Percentiles rank a stretch among this genome's conserved stretches.
Evolutionary conservation across 2,113 vertebrate species (phyloP).

Genomic region (Dicaeum eximium): DNA sequence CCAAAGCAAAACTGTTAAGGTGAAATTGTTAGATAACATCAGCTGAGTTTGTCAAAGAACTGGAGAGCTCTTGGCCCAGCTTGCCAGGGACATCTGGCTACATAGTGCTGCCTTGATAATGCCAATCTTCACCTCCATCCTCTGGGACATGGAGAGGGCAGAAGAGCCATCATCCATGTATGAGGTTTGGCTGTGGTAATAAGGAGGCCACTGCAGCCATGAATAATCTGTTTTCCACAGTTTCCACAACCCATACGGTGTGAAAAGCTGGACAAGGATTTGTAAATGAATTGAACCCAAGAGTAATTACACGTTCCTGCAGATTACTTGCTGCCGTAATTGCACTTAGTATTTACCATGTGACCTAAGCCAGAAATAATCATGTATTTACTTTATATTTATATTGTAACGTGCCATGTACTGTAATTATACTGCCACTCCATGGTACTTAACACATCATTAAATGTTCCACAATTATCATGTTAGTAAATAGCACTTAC

Average conservation of each 20-base stretch:
- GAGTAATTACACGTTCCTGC: slow-evolving; percentile 68
- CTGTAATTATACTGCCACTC: slow-evolving; percentile 72
- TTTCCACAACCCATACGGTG: slow-evolving; percentile 3
- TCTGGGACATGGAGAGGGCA: neutral
- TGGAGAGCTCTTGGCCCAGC: neutral
- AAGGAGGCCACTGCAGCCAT: neutral
- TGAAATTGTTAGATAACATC: neutral
- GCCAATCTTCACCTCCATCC: neutral
- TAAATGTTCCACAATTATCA: slow-evolving; percentile 68
- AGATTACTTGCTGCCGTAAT: slow-evolving; percentile 65
- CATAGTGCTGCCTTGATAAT: neutral
- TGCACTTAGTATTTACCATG: slow-evolving; percentile 69
- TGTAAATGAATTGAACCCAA: slow-evolving; percentile 67
- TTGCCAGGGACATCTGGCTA: slow-evolving; percentile 5
- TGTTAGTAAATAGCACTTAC: slow-evolving; percentile 69
- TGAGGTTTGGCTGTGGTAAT: neutral
- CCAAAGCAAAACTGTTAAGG: neutral
- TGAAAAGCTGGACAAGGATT: slow-evolving; percentile 63
- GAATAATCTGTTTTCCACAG: slow-evolving; percentile 40
- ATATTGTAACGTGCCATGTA: slow-evolving; percentile 70
- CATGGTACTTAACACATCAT: slow-evolving; percentile 71
- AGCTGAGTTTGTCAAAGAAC: neutral
- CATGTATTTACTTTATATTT: slow-evolving; percentile 73
- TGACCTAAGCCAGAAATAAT: slow-evolving; percentile 70
- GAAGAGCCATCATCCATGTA: neutral